A percentile compares a stretch with the other conserved stretches of the same genome.
phyloP scores from a whole-genome alignment of 1,140 invertebrate species.

The Drosophila burlai region DNA sequence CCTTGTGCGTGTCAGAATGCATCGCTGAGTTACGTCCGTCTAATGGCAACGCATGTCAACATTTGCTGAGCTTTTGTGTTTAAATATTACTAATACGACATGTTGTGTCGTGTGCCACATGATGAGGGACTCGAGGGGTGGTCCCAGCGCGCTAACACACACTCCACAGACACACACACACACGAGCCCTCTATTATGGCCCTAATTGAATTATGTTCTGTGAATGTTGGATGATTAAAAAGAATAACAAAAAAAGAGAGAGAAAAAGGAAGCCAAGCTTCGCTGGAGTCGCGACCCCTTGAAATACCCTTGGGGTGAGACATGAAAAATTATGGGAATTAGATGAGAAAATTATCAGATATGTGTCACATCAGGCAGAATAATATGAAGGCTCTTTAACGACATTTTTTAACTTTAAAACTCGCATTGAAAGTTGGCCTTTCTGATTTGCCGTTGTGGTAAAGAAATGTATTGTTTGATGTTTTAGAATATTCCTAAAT shows the following conservation, averaged over 20 bases:
- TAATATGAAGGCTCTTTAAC: neutral
- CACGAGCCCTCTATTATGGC: constrained; percentile 55
- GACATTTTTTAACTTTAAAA: neutral
- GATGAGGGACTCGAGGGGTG: constrained; percentile 17
- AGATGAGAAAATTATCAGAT: constrained; percentile 26
- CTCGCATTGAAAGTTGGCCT: neutral
- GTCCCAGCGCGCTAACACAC: constrained; percentile 5
- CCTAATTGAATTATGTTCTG: constrained; percentile 75
- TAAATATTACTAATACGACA: constrained; percentile 84
- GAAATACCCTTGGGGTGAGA: constrained; percentile 15
- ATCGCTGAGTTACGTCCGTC: constrained; percentile 53
- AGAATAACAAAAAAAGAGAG: constrained; percentile 11
- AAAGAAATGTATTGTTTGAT: neutral
- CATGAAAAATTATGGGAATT: constrained; percentile 26
- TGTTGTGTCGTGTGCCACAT: constrained; percentile 72
- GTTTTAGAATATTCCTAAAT: too few species aligned
- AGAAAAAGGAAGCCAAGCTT: constrained; percentile 10
- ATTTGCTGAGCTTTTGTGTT: constrained; percentile 81
- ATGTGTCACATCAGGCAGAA: neutral
- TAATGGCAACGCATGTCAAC: constrained; percentile 82
- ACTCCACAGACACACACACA: constrained; percentile 4
- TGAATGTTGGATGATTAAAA: constrained; percentile 42
- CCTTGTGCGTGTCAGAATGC: constrained; percentile 73
- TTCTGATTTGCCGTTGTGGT: neutral
- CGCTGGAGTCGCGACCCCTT: constrained; percentile 1